Evolutionary conservation across 2,797 vertebrate genomes (phyloP).

Genomic region (Melanotaenia nigrans): DNA sequence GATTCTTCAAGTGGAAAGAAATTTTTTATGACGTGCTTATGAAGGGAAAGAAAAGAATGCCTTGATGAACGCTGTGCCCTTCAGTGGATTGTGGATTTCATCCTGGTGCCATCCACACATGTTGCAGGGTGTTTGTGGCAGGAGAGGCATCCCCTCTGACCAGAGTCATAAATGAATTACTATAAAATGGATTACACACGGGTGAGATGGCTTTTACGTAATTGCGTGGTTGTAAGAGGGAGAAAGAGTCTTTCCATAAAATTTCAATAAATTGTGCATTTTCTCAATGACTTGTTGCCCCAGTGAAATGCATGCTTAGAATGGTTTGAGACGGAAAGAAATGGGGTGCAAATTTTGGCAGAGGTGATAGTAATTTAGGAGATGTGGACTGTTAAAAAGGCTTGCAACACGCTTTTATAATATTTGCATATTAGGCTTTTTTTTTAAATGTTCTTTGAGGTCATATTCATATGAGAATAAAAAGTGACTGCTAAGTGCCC

Average conservation of each 20-base stretch:
- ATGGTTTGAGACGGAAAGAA: conserved; percentile 21
- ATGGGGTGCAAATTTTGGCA: conserved; percentile 57
- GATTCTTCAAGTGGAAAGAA: conserved; percentile 67
- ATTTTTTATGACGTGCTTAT: conserved; percentile 80
- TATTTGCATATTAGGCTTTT: conserved; percentile 38
- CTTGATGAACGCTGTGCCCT: conserved; percentile 72
- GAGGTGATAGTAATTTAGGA: conserved; percentile 27
- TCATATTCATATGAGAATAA: conserved; percentile 39
- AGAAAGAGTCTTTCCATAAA: conserved; percentile 77
- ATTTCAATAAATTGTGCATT: conserved; percentile 79
- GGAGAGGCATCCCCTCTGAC: conserved; percentile 71
- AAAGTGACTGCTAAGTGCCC: conserved; percentile 46
- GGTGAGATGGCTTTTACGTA: conserved; percentile 79
- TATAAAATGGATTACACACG: conserved; percentile 79
- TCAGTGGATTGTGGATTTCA: conserved; percentile 64
- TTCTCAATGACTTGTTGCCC: conserved; percentile 76
- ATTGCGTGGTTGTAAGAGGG: conserved; percentile 75
- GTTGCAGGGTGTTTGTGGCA: conserved; percentile 82
- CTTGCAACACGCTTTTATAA: conserved; percentile 34
- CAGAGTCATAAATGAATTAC: conserved; percentile 78
- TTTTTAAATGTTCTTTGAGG: conserved; percentile 52
- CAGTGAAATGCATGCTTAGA: conserved; percentile 33
- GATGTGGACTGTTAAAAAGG: conserved; percentile 47
- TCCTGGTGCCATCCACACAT: conserved; percentile 74
- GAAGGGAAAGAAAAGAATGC: conserved; percentile 55